Conservation (phyloP, 2,113 vertebrate species). For the Mastomys natalensis region DNA sequence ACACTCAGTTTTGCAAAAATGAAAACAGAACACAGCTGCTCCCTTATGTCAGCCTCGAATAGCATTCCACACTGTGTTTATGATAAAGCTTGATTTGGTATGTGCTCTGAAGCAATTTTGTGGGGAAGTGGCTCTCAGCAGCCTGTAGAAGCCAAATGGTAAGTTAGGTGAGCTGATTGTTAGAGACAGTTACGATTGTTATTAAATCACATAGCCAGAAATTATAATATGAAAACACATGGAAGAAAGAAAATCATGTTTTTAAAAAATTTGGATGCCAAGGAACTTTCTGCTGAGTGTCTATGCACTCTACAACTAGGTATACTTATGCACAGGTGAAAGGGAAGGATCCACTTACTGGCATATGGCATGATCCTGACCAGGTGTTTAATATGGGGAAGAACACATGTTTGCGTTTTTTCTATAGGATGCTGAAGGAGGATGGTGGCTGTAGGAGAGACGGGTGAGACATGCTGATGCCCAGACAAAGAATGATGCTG, state of each 20-base stretch:
- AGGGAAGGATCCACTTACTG: no score
- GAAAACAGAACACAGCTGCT: not conserved
- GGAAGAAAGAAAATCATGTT: not conserved
- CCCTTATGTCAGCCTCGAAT: not conserved
- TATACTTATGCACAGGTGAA: no score
- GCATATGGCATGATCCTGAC: no score
- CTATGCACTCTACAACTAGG: no score
- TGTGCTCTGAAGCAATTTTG: not conserved
- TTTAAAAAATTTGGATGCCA: no score
- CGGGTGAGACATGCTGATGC: no score
- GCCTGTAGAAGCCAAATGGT: not conserved
- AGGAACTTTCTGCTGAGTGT: no score
- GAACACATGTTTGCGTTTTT: no score
- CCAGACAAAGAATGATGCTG: no score
- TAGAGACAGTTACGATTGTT: not conserved
- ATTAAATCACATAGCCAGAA: not conserved
- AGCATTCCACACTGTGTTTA: slow-evolving; percentile 20
- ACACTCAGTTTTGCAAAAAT: slow-evolving; percentile 33
- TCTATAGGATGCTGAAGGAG: no score
- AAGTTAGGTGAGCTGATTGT: slow-evolving; percentile 2
- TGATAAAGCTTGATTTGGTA: not conserved
- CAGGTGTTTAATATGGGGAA: no score
- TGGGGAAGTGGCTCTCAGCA: not conserved
- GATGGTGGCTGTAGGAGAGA: no score
- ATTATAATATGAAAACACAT: slow-evolving; percentile 1